phyloP scores from a whole-genome alignment of 1,140 invertebrate species.

The Diorhabda carinulata region DNA sequence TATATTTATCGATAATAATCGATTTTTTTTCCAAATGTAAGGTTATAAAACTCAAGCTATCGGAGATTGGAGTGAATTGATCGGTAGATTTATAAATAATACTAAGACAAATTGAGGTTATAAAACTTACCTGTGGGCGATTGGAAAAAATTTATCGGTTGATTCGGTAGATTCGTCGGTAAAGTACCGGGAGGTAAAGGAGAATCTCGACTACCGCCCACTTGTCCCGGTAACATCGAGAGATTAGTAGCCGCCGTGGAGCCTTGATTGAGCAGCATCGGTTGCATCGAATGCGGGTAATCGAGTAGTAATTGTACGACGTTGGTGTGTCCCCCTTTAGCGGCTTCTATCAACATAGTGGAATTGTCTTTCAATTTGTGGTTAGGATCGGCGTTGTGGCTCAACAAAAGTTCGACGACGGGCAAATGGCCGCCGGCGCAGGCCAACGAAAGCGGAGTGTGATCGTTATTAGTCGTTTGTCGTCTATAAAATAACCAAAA shows the following conservation, averaged over 20 bases:
- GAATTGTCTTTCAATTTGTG: slow-evolving; percentile 98
- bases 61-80: background rate
- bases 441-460: slow-evolving; percentile 94
- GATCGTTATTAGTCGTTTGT: slow-evolving; percentile 96
- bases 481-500: slow-evolving; percentile 45
- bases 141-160: slow-evolving; percentile 47
- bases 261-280: slow-evolving; percentile 53
- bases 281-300: slow-evolving; percentile 85
- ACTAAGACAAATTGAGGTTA: background rate
- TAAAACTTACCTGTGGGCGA: slow-evolving; percentile 38
- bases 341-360: slow-evolving; percentile 97
- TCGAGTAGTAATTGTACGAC: slow-evolving; percentile 94
- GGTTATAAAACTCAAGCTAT: too few relatives aligned
- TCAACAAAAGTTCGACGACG: slow-evolving; percentile 87
- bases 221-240: slow-evolving; percentile 40
- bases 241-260: slow-evolving; percentile 44
- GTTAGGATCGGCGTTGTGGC: slow-evolving; percentile 88
- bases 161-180: slow-evolving; percentile 45
- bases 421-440: slow-evolving; percentile 92
- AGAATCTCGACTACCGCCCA: slow-evolving; percentile 35
- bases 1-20: too few relatives aligned
- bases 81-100: background rate
- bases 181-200: slow-evolving; percentile 29
- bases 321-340: slow-evolving; percentile 92
- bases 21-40: too few relatives aligned